Percentiles rank a stretch among this genome's conserved stretches.
Evolutionary conservation across 2,113 vertebrate species (phyloP).

Genomic region (Oxyura jamaicensis): DNA sequence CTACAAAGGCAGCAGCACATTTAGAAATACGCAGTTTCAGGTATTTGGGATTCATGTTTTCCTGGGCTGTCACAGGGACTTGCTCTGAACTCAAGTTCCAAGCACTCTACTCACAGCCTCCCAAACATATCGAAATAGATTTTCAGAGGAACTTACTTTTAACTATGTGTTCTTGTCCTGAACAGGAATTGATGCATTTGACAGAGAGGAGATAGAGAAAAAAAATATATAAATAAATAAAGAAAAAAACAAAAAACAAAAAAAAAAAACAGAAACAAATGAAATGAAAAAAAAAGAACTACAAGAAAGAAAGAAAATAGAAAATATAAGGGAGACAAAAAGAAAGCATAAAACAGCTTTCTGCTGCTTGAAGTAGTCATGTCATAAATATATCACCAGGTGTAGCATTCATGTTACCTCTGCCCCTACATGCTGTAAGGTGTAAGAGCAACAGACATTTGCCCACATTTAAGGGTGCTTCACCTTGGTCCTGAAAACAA

Average conservation of each 20-base stretch:
- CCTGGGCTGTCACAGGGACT: background rate
- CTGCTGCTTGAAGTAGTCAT: background rate
- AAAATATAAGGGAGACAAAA: background rate
- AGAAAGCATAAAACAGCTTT: background rate
- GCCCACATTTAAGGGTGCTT: background rate
- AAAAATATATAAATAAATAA: rapidly evolving
- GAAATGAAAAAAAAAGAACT: too few relatives aligned
- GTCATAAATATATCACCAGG: background rate
- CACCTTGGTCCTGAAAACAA: background rate
- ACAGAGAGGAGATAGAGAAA: background rate
- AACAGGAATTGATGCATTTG: background rate
- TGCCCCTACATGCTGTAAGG: background rate
- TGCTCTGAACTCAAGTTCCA: background rate
- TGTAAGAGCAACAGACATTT: background rate
- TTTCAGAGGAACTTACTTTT: background rate
- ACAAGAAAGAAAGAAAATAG: background rate
- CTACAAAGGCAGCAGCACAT: rapidly evolving
- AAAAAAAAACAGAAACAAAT: background rate
- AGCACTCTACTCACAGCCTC: background rate
- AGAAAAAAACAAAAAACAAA: background rate
- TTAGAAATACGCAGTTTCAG: background rate
- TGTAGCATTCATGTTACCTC: background rate
- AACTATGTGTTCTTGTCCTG: background rate
- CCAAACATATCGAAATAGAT: background rate
- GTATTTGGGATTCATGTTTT: background rate